Conservation (phyloP, 2,888 invertebrate species). For the Cantharis flavilabris region DNA sequence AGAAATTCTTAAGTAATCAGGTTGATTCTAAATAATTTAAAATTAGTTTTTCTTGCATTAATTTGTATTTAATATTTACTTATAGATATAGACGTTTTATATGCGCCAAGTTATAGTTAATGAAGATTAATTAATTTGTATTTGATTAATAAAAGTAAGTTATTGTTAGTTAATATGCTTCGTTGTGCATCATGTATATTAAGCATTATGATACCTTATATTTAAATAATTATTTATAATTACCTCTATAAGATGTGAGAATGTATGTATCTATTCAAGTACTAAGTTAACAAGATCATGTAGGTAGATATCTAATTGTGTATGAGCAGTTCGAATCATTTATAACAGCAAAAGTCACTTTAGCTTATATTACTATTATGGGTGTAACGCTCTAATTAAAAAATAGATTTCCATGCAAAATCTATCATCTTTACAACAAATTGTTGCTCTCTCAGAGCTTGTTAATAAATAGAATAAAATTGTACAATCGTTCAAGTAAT, state of each 20-base stretch:
- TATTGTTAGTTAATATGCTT: not conserved
- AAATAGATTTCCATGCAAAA: not conserved
- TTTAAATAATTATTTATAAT: not conserved
- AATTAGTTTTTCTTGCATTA: too few species aligned
- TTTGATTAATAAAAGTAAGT: not conserved
- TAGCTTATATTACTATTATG: not conserved
- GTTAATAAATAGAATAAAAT: not conserved
- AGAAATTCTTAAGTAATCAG: not conserved
- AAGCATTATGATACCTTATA: not conserved
- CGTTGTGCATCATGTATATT: not conserved
- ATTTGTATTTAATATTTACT: too few species aligned
- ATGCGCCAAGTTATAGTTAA: not conserved
- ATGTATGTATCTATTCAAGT: not conserved
- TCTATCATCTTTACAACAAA: not conserved
- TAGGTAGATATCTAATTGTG: conserved; percentile 1
- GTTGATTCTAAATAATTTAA: not conserved
- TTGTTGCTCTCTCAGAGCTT: not conserved
- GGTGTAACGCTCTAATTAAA: not conserved
- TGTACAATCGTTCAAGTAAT: not conserved
- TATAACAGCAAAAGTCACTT: conserved; percentile 5
- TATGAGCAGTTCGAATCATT: not conserved
- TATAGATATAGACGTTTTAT: not conserved
- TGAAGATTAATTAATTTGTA: not conserved
- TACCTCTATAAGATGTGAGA: not conserved
- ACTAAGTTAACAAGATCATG: not conserved